phyloP scores from a whole-genome alignment of 1,140 invertebrate species.

The Megathymus violae region DNA sequence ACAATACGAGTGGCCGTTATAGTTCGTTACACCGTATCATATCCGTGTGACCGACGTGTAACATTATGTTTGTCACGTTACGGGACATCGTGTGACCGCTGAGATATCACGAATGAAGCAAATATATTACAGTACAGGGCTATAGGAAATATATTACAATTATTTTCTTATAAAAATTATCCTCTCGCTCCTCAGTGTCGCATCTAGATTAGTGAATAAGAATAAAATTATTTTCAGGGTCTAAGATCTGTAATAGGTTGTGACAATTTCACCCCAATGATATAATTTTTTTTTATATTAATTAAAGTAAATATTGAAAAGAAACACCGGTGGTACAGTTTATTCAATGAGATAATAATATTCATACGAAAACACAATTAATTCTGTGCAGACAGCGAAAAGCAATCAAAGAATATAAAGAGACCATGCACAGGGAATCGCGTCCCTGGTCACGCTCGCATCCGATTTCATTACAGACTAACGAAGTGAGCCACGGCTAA shows the following conservation, averaged over 20 bases:
- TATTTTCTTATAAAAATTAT: too few relatives aligned
- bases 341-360: not conserved
- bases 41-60: constrained; percentile 14
- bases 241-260: too few relatives aligned
- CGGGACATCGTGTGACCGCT: not conserved
- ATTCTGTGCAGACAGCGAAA: not conserved
- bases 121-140: too few relatives aligned
- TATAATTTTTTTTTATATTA: too few relatives aligned
- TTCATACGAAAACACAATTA: not conserved
- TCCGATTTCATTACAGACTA: constrained; percentile 49
- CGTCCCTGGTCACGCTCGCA: constrained; percentile 11
- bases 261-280: too few relatives aligned
- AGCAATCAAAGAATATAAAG: constrained; percentile 3
- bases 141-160: too few relatives aligned
- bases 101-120: too few relatives aligned
- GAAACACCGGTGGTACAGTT: not conserved
- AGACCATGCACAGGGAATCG: constrained; percentile 3
- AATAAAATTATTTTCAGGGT: too few relatives aligned
- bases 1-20: not conserved
- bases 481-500: constrained; percentile 42
- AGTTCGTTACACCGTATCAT: constrained; percentile 27
- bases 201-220: too few relatives aligned
- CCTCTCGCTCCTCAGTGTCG: too few relatives aligned
- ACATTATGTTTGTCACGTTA: constrained; percentile 9
- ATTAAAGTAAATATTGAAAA: not conserved